These are phyloP conservation scores for Chionis minor DNA, from an alignment of 2,113 vertebrate genomes.

Conservation along the genomic window DNA sequence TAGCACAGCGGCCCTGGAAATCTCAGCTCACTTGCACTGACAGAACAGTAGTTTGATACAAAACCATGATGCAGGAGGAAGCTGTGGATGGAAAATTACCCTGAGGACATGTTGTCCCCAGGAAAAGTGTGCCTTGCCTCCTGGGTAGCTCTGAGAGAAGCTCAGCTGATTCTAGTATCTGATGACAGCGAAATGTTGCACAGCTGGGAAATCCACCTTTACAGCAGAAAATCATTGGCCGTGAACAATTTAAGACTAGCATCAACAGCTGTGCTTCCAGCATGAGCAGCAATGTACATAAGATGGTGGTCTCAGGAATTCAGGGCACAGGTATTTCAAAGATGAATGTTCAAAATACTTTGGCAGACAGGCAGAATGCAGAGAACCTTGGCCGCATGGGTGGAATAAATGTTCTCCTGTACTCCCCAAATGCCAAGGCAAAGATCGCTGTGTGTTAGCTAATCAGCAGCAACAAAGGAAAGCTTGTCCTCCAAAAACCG, in stretches of 20 bases:
- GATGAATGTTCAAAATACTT: not conserved
- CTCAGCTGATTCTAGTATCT: not conserved
- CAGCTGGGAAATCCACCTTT: not conserved
- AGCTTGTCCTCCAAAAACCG: not conserved
- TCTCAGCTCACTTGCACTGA: not conserved
- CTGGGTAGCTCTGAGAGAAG: not conserved
- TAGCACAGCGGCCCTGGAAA: not conserved
- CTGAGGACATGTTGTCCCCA: not conserved
- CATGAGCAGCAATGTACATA: not conserved
- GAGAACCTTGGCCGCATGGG: not conserved
- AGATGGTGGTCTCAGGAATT: not conserved
- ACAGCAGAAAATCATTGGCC: not conserved
- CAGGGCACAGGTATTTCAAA: not conserved
- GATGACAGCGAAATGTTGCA: not conserved
- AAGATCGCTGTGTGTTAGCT: not conserved
- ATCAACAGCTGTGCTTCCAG: not conserved
- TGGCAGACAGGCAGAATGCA: not conserved
- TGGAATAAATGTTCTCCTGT: not conserved
- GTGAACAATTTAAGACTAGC: not conserved
- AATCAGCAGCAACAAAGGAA: not conserved
- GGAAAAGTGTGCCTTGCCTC: not conserved
- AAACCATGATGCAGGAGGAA: not conserved
- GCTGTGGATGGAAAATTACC: not conserved
- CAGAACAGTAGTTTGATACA: not conserved
- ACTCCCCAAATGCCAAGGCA: not conserved